Base-by-base conservation (phyloP, 2,797 vertebrate genomes). In the Chaenodraco wilsoni region DNA sequence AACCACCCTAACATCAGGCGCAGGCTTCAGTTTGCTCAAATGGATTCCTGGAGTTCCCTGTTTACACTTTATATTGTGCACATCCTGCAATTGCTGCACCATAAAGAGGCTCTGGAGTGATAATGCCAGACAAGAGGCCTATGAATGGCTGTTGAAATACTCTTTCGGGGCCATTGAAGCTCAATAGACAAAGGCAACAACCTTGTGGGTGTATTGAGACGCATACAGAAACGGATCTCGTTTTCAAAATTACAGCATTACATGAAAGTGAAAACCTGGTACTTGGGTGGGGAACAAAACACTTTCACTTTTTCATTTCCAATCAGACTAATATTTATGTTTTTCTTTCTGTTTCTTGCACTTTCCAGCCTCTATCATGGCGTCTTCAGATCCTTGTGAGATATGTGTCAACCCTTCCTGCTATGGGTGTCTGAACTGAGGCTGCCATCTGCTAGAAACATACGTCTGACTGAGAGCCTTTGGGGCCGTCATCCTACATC, bases 341-440 rank as follows among this genome's bases (percentile, higher is more conserved):
- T 27, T 69, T n/a, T 2, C 64, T n/a, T 74, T 21, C 21, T 77
- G 67, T 19, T 72, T 21, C 17, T 78, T 49, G 31, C 12, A 17
- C 31, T 69, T 75, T 82, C 21, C 75, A 95, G 94, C 69, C 57
- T 23, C 62, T 19, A 74, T 92, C 78, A 73, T 90, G 62, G 65
- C 55, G 0, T 27, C 86, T 14, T 4, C 12, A 1, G 91, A 94
- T 82, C 84, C 83, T 11, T 94, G 93, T 86, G 94, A 94, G 65
- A 93, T 95, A 76, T 95, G 93, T 73, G 89, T 77, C 81, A 89
- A 93, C 63, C 88, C 89, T 0, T 82, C 93, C 72, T 94, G 92
- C 72, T 86, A 9, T 40, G 91, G 93, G 13, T 93, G 94, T 76
- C 16, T 83, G 68, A 40, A 16, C 7, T 91, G 77, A 92, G 49